Conservation (phyloP, 2,888 invertebrate genomes). For the Aphrophora alni region DNA sequence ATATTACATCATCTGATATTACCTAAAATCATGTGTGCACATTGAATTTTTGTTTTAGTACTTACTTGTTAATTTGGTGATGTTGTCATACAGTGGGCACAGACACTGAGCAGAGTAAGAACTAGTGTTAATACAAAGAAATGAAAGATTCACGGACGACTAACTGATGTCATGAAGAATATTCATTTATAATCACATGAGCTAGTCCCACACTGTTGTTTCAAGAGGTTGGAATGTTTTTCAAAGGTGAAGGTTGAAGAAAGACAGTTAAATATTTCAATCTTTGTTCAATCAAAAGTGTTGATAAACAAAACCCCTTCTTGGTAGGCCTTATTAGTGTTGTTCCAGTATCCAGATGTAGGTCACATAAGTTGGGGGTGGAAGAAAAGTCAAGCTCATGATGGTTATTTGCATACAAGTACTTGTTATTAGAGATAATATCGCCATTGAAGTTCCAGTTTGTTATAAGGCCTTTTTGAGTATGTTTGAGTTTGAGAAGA, state of each 20-base stretch:
- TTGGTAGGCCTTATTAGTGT: background rate
- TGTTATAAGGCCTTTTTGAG: background rate
- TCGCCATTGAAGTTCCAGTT: background rate
- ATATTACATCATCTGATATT: conserved; percentile 6
- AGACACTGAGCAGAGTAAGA: background rate
- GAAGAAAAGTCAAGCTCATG: conserved; percentile 17
- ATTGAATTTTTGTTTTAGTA: background rate
- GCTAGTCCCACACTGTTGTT: conserved; percentile 19
- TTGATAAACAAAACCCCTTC: conserved; percentile 22
- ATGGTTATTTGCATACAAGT: conserved; percentile 19
- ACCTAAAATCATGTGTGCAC: conserved; percentile 1
- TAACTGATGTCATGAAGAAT: conserved; percentile 20
- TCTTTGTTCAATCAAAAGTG: background rate
- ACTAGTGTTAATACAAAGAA: background rate
- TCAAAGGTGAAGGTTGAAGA: conserved; percentile 14
- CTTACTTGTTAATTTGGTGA: background rate
- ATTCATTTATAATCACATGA: conserved; percentile 9
- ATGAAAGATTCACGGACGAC: background rate
- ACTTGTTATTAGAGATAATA: background rate
- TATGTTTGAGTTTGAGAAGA: conserved; percentile 16
- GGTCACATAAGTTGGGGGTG: background rate
- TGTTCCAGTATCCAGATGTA: background rate
- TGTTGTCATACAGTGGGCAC: background rate
- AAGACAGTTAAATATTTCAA: conserved; percentile 1
- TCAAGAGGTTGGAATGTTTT: conserved; percentile 20